Evolutionary conservation across 2,888 invertebrate species (phyloP), one percentile per base, ranked within the genome.

Genomic region (Limnephilus marmoratus): DNA sequence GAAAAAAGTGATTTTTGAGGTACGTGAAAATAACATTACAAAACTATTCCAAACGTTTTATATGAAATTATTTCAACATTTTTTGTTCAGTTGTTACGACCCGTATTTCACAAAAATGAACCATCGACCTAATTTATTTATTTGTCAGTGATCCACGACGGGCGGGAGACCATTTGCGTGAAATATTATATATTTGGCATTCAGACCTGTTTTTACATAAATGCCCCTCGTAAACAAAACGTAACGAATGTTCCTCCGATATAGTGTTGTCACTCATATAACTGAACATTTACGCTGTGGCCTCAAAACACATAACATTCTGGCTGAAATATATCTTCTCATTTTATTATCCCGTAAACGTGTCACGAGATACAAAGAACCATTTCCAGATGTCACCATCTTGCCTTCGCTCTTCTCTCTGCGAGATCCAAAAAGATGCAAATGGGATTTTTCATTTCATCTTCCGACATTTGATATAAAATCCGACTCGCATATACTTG

Each of bases 361-460:
- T 92, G 92, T 92, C 92, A 92, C 90, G 45, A 80, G 92, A 90
- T 89, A 91, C 85, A 86, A 87, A 83, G 92, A 82, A 68, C 92
- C 92, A 80, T 91, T 91, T 91, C 87, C 92, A 90, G 92, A 92
- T 90, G 92, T 92, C 92, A 86, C 90, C 87, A 81, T 91, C 34
- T 49, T 82, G 29, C 81, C 81, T 81, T 89, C 91, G 53, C 89
- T 41, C 34, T 83, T 89, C 91, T 89, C 90, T 34, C 53, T 83
- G 86, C 49, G 82, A 90, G 89, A 92, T 92, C 82, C 82, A 85
- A 81, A 90, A 89, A 45, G 90, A 92, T 90, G 82, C 87, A 89
- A 92, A 91, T 85, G 85, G 91, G 91, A 91, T 92, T 90, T 92
- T 91, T 91, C 92, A 91, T 92, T 91, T 90, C 90, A 80, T 90